Percentiles rank a stretch among this genome's conserved stretches.
These are phyloP conservation scores for Cybosia mesomella DNA, from an alignment of 2,888 invertebrate genomes.

Conservation along the genomic window DNA sequence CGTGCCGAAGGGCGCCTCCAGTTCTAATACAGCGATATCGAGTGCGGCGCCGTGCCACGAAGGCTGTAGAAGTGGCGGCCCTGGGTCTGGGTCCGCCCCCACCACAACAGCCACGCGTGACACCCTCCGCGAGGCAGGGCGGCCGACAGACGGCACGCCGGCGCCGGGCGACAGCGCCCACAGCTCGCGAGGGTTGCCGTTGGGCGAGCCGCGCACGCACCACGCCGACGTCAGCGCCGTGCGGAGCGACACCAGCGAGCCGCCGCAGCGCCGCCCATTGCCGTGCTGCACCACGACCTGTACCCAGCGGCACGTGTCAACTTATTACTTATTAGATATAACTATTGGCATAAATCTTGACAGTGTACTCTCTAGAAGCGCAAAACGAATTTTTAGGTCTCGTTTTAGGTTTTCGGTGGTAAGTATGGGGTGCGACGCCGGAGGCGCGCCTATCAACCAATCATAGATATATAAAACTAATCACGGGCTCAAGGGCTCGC, in stretches of 20 bases:
- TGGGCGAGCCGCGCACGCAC: slow-evolving; percentile 54
- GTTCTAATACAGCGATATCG: slow-evolving; percentile 70
- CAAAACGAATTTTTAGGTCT: too few species aligned
- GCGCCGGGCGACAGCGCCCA: slow-evolving; percentile 58
- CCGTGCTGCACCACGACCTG: slow-evolving; percentile 65
- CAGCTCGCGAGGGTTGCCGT: slow-evolving; percentile 46
- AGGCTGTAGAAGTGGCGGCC: slow-evolving; percentile 24
- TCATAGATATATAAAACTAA: too few species aligned
- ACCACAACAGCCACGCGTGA: slow-evolving; percentile 43
- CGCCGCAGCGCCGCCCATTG: slow-evolving; percentile 52
- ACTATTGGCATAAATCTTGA: neutral
- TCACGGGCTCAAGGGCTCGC: too few species aligned
- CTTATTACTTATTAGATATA: neutral
- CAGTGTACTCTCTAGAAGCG: too few species aligned
- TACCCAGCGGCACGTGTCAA: neutral
- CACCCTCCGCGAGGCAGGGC: slow-evolving; percentile 44
- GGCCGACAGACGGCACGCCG: slow-evolving; percentile 37
- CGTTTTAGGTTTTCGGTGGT: too few species aligned
- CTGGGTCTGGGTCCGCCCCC: slow-evolving; percentile 32
- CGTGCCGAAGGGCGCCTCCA: slow-evolving; percentile 65
- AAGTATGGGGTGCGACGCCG: too few species aligned
- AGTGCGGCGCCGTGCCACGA: slow-evolving; percentile 36
- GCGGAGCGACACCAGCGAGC: slow-evolving; percentile 60
- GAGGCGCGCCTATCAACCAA: too few species aligned
- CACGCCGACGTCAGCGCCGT: slow-evolving; percentile 65